A percentile compares a stretch with the other conserved stretches of the same genome.
phyloP scores from a whole-genome alignment of 2,888 invertebrate genomes.

The Anodontia alba region DNA sequence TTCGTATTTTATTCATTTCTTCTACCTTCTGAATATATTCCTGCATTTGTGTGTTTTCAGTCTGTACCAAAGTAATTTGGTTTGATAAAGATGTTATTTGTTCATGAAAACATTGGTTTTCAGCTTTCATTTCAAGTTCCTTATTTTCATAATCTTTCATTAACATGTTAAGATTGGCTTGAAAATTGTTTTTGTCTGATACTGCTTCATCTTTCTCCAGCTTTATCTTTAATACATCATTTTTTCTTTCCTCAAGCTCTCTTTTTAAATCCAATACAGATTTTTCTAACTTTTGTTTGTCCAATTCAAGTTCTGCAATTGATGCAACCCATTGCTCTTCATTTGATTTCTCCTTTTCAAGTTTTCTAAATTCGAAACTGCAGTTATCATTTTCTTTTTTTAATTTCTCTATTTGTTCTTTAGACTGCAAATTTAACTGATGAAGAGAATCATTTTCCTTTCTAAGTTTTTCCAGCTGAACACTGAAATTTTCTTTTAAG shows the following conservation, averaged over 20 bases:
- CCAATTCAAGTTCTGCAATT: slow-evolving; percentile 14
- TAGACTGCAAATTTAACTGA: background rate
- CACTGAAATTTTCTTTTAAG: slow-evolving; percentile 25
- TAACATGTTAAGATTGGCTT: background rate
- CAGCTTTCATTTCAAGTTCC: background rate
- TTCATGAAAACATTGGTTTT: background rate
- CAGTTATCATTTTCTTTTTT: slow-evolving; percentile 1
- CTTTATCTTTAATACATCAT: background rate
- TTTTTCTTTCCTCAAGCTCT: background rate
- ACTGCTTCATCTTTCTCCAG: slow-evolving; percentile 11
- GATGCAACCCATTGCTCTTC: slow-evolving; percentile 10
- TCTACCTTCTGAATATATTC: slow-evolving; percentile 1
- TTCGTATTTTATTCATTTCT: background rate
- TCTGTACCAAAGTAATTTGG: background rate
- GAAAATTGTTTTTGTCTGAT: background rate
- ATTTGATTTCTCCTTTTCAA: slow-evolving; percentile 10
- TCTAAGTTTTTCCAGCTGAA: slow-evolving; percentile 25
- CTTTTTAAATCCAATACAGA: background rate
- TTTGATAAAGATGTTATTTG: background rate
- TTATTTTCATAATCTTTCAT: background rate
- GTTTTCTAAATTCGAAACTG: background rate
- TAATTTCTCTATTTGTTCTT: slow-evolving; percentile 5
- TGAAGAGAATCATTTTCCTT: slow-evolving; percentile 23
- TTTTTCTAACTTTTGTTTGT: background rate
- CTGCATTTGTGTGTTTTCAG: slow-evolving; percentile 5